These are phyloP conservation scores for Acrossocheilus wenchowensis DNA, from an alignment of 2,797 vertebrate genomes.

Conservation along the genomic window DNA sequence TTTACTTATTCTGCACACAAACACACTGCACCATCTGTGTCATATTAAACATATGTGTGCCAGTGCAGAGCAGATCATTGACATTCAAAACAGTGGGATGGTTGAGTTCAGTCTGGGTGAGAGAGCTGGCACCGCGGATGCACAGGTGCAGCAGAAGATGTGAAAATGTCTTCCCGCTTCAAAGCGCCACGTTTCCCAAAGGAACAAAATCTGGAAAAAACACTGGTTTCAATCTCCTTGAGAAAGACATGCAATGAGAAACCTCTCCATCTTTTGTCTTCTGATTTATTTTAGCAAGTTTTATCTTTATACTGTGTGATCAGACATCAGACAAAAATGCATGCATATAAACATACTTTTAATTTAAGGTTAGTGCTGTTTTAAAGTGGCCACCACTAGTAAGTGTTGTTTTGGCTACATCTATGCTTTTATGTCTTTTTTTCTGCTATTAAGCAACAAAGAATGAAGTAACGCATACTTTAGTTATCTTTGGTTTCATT, in stretches of 20 bases:
- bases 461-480: slow-evolving; percentile 19
- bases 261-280: background rate
- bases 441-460: slow-evolving; percentile 32
- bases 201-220: slow-evolving; percentile 17
- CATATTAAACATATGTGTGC: slow-evolving; percentile 17
- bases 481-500: slow-evolving; percentile 53
- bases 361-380: background rate
- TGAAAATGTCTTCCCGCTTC: slow-evolving; percentile 13
- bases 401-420: background rate
- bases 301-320: background rate
- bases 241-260: background rate
- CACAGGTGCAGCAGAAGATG: slow-evolving; percentile 34
- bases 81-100: slow-evolving; percentile 26
- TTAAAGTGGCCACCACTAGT: background rate
- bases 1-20: slow-evolving; percentile 19
- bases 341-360: background rate
- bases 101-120: slow-evolving; percentile 15
- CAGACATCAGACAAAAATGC: background rate
- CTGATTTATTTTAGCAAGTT: background rate
- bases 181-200: background rate
- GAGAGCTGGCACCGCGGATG: slow-evolving; percentile 12
- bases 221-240: background rate
- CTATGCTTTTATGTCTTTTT: background rate
- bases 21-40: slow-evolving; percentile 34
- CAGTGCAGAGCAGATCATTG: slow-evolving; percentile 19